phyloP scores from a whole-genome alignment of 37 sponge, comb jelly and placozoan genomes.

The Bolinopsis microptera region DNA sequence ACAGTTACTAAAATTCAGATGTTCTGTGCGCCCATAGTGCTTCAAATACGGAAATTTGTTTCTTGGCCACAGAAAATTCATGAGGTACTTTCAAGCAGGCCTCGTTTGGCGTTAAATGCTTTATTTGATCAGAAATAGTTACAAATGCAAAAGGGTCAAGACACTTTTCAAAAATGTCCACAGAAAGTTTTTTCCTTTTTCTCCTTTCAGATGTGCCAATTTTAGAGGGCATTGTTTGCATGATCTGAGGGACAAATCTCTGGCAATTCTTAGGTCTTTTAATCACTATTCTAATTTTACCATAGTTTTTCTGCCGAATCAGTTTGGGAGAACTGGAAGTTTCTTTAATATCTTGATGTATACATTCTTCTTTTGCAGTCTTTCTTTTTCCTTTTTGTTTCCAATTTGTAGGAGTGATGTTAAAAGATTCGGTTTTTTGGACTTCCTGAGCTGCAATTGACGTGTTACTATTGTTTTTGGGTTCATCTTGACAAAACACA shows the following conservation, averaged over 20 bases:
- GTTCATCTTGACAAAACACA: too few species aligned
- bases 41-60: background rate
- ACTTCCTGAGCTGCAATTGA: too few species aligned
- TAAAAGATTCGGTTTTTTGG: too few species aligned
- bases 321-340: too few species aligned
- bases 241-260: background rate
- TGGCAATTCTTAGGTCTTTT: background rate
- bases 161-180: background rate
- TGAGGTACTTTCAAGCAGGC: background rate
- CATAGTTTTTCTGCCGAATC: constrained; percentile 40
- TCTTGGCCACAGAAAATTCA: background rate
- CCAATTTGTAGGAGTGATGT: too few species aligned
- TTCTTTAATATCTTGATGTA: too few species aligned
- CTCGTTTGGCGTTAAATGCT: background rate
- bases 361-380: too few species aligned
- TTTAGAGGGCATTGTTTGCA: background rate
- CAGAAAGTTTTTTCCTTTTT: background rate
- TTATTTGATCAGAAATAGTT: background rate
- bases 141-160: constrained; percentile 38
- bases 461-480: too few species aligned
- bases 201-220: background rate
- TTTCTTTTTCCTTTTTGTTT: too few species aligned
- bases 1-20: background rate
- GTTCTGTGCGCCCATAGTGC: background rate
- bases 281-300: background rate